Evolutionary conservation across 2,113 vertebrate species (phyloP).

Genomic region (Hirundichthys speculiger): DNA sequence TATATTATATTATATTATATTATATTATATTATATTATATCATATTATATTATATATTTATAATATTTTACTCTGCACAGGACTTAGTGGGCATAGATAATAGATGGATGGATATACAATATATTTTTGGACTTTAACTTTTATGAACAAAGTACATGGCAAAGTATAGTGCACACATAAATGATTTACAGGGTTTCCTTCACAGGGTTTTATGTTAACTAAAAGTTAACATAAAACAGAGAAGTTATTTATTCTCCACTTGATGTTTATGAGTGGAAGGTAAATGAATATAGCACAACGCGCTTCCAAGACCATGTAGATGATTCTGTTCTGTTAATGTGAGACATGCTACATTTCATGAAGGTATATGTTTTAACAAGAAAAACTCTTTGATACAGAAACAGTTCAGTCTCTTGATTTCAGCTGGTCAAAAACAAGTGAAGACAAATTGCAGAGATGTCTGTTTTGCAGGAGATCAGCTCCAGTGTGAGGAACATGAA

Average conservation of each 20-base stretch:
- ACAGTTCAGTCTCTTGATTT: background rate
- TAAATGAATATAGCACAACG: background rate
- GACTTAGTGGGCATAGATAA: too few relatives aligned
- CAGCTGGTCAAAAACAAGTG: background rate
- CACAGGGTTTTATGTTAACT: too few relatives aligned
- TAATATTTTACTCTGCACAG: too few relatives aligned
- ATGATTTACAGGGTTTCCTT: too few relatives aligned
- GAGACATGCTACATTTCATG: background rate
- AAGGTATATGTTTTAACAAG: background rate
- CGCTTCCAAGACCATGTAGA: background rate
- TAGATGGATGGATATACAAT: too few relatives aligned
- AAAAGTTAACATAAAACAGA: conserved; percentile 21
- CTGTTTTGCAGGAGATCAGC: conserved; percentile 38
- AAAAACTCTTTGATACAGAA: background rate
- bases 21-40: too few relatives aligned
- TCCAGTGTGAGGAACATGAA: conserved; percentile 34
- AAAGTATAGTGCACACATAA: too few relatives aligned
- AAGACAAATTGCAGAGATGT: conserved; percentile 33
- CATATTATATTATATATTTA: too few relatives aligned
- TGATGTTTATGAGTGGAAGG: background rate
- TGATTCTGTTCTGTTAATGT: conserved; percentile 33
- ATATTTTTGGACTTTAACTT: too few relatives aligned
- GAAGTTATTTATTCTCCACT: background rate
- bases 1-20: too few relatives aligned
- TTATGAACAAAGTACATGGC: too few relatives aligned